Percentiles rank a stretch among this genome's conserved stretches.
Conservation (phyloP, 2,113 vertebrate species). For the Mixornis gularis region DNA sequence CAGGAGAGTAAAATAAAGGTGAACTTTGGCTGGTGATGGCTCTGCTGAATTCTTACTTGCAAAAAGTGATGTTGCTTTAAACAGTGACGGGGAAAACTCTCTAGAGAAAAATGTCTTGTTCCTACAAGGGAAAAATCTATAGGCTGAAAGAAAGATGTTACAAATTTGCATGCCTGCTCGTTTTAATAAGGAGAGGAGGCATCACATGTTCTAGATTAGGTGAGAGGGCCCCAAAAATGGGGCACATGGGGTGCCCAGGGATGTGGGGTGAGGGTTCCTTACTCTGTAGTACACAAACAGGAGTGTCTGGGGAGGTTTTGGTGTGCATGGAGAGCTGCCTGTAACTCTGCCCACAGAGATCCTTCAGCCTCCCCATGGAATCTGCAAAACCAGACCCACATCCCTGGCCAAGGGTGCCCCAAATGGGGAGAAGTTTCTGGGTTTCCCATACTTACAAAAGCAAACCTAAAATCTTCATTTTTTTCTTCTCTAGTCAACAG, state of each 20-base stretch:
- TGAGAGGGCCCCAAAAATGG: neutral
- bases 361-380: neutral
- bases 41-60: neutral
- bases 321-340: neutral
- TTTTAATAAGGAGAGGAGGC: neutral
- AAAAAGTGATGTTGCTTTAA: neutral
- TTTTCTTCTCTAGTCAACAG: accelerated
- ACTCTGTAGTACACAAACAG: neutral
- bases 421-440: neutral
- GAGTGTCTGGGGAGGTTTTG: neutral
- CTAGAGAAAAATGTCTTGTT: neutral
- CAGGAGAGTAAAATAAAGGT: neutral
- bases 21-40: neutral
- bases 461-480: neutral
- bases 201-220: neutral
- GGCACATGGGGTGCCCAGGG: neutral
- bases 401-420: neutral
- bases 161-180: neutral
- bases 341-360: neutral
- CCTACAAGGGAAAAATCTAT: neutral
- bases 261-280: neutral
- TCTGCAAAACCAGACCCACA: neutral
- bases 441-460: neutral
- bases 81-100: neutral
- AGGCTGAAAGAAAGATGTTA: neutral